These are phyloP conservation scores for Perca fluviatilis DNA, from an alignment of 2,113 vertebrate genomes.

Conservation along the genomic window DNA sequence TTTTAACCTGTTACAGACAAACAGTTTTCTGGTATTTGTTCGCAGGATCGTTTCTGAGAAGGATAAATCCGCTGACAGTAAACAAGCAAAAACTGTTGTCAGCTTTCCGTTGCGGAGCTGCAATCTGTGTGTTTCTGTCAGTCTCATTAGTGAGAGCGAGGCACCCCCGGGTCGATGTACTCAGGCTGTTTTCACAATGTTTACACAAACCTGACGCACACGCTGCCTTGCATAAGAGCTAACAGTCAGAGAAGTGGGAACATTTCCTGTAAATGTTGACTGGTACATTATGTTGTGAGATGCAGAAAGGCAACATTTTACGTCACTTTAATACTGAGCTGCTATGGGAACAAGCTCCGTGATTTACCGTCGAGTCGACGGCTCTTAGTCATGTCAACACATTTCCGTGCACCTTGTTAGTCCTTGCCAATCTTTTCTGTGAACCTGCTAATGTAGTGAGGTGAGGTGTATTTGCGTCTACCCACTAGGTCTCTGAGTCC, in stretches of 20 bases:
- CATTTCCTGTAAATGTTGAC: conserved; percentile 27
- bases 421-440: neutral
- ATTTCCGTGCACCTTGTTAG: neutral
- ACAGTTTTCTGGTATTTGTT: neutral
- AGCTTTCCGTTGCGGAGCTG: conserved; percentile 26
- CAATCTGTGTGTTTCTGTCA: conserved; percentile 45
- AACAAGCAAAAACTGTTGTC: conserved; percentile 30
- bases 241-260: neutral
- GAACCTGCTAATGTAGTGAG: neutral
- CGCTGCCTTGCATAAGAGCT: neutral
- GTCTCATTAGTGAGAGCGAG: conserved; percentile 34
- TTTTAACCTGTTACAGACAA: conserved; percentile 5
- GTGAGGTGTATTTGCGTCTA: neutral
- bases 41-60: neutral
- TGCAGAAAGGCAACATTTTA: neutral
- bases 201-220: conserved; percentile 50
- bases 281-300: neutral
- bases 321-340: neutral
- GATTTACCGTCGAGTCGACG: conserved; percentile 6
- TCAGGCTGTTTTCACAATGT: conserved; percentile 50
- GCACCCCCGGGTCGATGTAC: conserved; percentile 31
- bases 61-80: conserved; percentile 30
- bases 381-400: neutral
- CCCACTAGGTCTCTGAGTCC: neutral
- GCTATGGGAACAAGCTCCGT: neutral